Percentiles rank a stretch among this genome's conserved stretches.
Conservation (phyloP, 2,888 invertebrate species). For the Drosophila differens region DNA sequence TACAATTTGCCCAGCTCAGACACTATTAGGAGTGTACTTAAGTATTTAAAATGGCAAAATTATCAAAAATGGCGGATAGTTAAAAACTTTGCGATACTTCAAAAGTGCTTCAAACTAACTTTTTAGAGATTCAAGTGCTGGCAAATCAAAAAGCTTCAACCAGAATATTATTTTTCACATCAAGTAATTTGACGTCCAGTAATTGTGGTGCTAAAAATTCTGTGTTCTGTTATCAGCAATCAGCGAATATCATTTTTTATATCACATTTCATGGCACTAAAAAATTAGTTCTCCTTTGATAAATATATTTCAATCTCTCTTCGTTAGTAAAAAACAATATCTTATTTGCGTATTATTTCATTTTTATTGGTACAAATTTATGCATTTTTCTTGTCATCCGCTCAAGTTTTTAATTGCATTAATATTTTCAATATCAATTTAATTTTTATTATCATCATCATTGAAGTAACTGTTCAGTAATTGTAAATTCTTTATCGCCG, state of each 20-base stretch:
- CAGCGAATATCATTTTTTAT: background rate
- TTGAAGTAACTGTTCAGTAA: background rate
- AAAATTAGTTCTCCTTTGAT: background rate
- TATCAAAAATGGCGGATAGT: conserved; percentile 41
- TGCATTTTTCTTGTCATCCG: background rate
- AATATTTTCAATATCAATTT: background rate
- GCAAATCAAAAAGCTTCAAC: background rate
- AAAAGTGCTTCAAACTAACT: background rate
- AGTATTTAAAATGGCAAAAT: conserved; percentile 28
- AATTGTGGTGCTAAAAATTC: background rate
- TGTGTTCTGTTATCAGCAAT: background rate
- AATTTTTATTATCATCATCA: background rate
- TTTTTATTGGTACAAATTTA: background rate
- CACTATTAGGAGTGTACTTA: conserved; percentile 40
- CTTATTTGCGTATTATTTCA: background rate
- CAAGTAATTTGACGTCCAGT: background rate
- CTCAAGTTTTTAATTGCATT: background rate
- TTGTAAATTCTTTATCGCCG: background rate
- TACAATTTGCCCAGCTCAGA: conserved; percentile 38
- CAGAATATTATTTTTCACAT: background rate
- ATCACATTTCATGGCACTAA: too few species aligned
- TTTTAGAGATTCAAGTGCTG: background rate
- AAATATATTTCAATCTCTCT: background rate
- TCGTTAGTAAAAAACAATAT: background rate
- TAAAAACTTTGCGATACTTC: conserved; percentile 13